Percentiles rank a stretch among this genome's conserved stretches.
These are phyloP conservation scores for Hippocampus mohnikei DNA, from an alignment of 2,113 vertebrate genomes.

Conservation along the genomic window DNA sequence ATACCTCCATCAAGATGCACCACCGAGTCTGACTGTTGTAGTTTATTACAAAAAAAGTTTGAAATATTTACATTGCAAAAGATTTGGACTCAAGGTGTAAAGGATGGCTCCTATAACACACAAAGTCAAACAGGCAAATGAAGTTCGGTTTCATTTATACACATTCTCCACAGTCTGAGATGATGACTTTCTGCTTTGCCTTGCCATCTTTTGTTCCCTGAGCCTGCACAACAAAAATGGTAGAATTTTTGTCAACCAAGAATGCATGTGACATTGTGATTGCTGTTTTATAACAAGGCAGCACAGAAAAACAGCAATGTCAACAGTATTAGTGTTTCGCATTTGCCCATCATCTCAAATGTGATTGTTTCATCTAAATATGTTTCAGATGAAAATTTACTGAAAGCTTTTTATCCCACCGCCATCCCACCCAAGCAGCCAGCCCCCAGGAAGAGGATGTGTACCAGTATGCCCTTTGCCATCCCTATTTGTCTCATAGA, in stretches of 20 bases:
- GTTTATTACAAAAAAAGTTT: slow-evolving; percentile 52
- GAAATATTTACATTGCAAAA: slow-evolving; percentile 72
- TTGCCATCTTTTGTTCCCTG: slow-evolving; percentile 92
- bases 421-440: too few relatives aligned
- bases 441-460: too few relatives aligned
- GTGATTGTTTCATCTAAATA: too few relatives aligned
- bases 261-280: not conserved
- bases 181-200: slow-evolving; percentile 91
- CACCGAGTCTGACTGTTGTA: not conserved
- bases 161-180: slow-evolving; percentile 90
- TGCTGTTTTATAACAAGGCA: too few relatives aligned
- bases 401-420: too few relatives aligned
- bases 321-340: too few relatives aligned
- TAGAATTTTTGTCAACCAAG: not conserved
- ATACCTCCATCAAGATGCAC: not conserved
- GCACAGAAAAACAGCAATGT: too few relatives aligned
- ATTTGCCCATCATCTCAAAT: too few relatives aligned
- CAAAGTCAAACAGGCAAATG: slow-evolving; percentile 3
- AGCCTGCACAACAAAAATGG: slow-evolving; percentile 69
- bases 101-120: slow-evolving; percentile 8
- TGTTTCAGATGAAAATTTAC: too few relatives aligned
- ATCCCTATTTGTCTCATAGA: not conserved
- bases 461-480: too few relatives aligned
- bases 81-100: slow-evolving; percentile 26
- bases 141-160: slow-evolving; percentile 60